These are phyloP conservation scores for Metopolophium dirhodum DNA, from an alignment of 1,140 invertebrate species.

Conservation along the genomic window DNA sequence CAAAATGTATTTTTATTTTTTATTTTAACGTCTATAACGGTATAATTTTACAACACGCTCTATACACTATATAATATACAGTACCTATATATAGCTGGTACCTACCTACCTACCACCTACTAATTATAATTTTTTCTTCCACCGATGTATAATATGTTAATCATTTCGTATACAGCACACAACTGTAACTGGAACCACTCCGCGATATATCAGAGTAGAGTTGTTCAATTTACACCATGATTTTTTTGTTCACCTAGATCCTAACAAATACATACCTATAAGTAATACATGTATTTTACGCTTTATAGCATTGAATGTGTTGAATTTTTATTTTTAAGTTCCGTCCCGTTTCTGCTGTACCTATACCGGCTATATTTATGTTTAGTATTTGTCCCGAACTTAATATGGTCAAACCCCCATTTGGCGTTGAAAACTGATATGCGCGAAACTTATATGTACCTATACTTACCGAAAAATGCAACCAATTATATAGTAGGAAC, in stretches of 20 bases:
- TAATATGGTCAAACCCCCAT: neutral
- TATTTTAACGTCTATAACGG: neutral
- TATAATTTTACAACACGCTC: conserved; percentile 10
- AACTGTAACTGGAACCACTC: neutral
- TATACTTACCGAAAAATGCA: neutral
- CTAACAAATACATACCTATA: neutral
- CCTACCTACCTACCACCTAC: neutral
- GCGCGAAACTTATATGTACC: neutral
- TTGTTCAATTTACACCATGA: neutral
- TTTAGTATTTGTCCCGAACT: neutral
- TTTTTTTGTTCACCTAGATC: neutral
- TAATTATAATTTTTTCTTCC: conserved; percentile 1
- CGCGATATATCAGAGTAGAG: neutral
- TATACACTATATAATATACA: neutral
- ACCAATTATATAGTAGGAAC: neutral
- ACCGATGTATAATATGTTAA: neutral
- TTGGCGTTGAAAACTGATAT: neutral
- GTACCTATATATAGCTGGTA: neutral
- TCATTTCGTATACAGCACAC: neutral
- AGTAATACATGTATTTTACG: neutral
- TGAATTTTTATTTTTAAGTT: neutral
- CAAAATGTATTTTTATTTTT: neutral
- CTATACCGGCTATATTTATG: neutral
- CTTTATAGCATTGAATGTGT: neutral
- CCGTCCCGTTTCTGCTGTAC: too few species aligned